Conservation (phyloP, 2,888 invertebrate genomes). For the Scrobipalpa costella region DNA sequence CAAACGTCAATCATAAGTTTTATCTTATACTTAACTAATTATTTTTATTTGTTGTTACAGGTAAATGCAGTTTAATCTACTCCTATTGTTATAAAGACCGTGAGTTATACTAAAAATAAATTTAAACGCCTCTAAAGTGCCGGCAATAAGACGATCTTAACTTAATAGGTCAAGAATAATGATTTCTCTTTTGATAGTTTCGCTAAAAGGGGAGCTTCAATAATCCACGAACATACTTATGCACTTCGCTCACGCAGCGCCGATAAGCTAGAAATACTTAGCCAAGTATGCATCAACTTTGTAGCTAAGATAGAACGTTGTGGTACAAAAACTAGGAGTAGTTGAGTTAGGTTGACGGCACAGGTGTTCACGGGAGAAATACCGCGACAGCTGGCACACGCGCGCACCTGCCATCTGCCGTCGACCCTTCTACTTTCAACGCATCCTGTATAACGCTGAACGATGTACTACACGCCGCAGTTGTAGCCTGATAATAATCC, state of each 20-base stretch:
- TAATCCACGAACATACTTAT: conserved; percentile 14
- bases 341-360: conserved; percentile 26
- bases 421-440: conserved; percentile 31
- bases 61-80: conserved; percentile 30
- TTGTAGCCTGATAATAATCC: conserved; percentile 41
- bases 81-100: not conserved
- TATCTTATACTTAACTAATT: conserved; percentile 24
- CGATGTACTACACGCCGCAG: conserved; percentile 9
- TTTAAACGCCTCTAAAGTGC: not conserved
- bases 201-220: conserved; percentile 14
- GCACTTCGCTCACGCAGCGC: conserved; percentile 16
- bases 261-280: conserved; percentile 11
- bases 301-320: not conserved
- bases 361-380: conserved; percentile 41
- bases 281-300: not conserved
- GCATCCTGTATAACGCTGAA: conserved; percentile 34
- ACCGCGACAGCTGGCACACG: conserved; percentile 58
- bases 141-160: not conserved
- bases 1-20: not conserved
- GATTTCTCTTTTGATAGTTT: conserved; percentile 10
- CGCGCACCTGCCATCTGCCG: conserved; percentile 63
- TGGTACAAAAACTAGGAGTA: not conserved
- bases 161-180: conserved; percentile 15
- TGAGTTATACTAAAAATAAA: conserved; percentile 7
- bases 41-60: conserved; percentile 38